Evolutionary conservation across 2,888 invertebrate species (phyloP).

Genomic region (Protophormia terraenovae): DNA sequence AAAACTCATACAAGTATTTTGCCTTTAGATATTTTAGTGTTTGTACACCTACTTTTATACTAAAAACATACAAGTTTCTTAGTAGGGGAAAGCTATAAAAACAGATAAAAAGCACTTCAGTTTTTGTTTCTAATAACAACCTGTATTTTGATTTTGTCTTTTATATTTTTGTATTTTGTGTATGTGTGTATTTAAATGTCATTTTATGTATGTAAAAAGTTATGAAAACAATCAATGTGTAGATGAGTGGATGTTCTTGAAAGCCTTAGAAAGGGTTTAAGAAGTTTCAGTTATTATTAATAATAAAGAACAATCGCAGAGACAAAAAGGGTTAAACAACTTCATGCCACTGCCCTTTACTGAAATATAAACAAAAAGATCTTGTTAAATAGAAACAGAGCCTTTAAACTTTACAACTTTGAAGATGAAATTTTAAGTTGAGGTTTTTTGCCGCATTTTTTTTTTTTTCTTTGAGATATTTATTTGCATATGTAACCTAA

Average conservation of each 20-base stretch:
- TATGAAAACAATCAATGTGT: neutral
- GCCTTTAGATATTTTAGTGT: neutral
- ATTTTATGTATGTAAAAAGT: neutral
- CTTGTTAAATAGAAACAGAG: conserved; percentile 25
- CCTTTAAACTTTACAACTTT: conserved; percentile 43
- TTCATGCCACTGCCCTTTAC: conserved; percentile 56
- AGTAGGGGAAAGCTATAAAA: neutral
- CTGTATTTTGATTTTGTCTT: neutral
- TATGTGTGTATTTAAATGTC: conserved; percentile 7
- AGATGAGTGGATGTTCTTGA: neutral
- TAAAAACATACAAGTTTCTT: no score
- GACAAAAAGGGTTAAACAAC: conserved; percentile 49
- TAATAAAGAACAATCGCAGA: conserved; percentile 34
- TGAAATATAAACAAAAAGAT: conserved; percentile 29
- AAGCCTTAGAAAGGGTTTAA: neutral
- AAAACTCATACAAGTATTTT: neutral
- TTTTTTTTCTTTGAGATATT: neutral
- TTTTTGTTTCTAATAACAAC: neutral
- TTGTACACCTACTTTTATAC: neutral
- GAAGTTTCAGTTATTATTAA: conserved; percentile 4
- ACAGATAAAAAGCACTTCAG: no score
- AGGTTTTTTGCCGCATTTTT: neutral
- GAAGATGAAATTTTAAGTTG: conserved; percentile 37
- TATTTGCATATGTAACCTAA: conserved; percentile 35
- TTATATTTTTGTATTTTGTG: no score